Evolutionary conservation across 2,797 vertebrate genomes (phyloP).

Genomic region (Parauchenoglanis punctatus): DNA sequence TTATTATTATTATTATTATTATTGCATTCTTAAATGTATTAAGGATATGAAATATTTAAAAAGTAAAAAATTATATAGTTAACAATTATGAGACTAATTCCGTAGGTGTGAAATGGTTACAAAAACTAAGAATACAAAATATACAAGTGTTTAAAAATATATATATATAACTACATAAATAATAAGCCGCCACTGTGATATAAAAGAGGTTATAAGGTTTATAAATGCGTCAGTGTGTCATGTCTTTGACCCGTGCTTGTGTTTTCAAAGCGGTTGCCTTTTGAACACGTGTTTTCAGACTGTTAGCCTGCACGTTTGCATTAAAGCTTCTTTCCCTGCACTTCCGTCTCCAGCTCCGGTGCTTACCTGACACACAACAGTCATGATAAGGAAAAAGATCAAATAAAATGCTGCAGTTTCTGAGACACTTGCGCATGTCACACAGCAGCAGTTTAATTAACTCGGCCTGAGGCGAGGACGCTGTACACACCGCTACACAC

Average conservation of each 20-base stretch:
- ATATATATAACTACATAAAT: not conserved
- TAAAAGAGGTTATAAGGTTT: not conserved
- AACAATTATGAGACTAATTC: not conserved
- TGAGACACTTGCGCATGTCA: not conserved
- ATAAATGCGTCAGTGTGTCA: not conserved
- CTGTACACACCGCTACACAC: not conserved
- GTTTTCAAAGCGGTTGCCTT: too few species aligned
- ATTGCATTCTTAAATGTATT: too few species aligned
- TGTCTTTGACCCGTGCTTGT: too few species aligned
- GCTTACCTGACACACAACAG: not conserved
- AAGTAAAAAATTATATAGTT: not conserved
- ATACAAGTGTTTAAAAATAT: not conserved
- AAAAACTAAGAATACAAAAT: not conserved
- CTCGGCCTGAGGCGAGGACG: not conserved
- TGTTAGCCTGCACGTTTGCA: too few species aligned
- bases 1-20: not conserved
- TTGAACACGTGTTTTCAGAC: too few species aligned
- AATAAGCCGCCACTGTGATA: not conserved
- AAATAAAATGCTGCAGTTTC: not conserved
- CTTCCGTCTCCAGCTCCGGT: too few species aligned
- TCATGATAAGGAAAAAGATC: not conserved
- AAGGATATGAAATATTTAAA: not conserved
- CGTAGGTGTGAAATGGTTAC: not conserved
- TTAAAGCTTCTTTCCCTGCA: too few species aligned
- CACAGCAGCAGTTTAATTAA: constrained; percentile 17